phyloP scores from a whole-genome alignment of 2,797 vertebrate genomes.

The Lerista edwardsae region DNA sequence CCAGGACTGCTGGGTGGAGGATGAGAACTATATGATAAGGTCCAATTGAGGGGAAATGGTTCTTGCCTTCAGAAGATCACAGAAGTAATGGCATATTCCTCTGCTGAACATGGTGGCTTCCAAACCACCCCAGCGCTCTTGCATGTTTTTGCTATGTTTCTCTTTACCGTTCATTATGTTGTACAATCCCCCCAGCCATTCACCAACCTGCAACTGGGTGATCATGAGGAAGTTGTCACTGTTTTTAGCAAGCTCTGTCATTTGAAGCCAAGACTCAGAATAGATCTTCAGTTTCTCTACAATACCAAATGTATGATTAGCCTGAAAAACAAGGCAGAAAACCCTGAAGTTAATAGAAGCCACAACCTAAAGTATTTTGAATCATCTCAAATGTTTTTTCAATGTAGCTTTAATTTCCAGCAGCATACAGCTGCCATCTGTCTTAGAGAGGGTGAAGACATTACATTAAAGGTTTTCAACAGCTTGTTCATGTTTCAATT shows the following conservation, averaged over 20 bases:
- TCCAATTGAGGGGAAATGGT: neutral
- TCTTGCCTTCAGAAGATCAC: neutral
- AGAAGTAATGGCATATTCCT: no score
- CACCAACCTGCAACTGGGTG: conserved; percentile 68
- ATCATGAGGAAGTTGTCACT: conserved; percentile 51
- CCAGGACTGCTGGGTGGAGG: neutral
- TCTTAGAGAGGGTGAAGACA: neutral
- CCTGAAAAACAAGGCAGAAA: conserved; percentile 60
- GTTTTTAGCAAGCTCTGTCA: conserved; percentile 60
- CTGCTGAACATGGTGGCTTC: no score
- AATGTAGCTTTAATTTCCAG: neutral
- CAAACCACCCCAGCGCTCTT: no score
- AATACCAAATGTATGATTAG: conserved; percentile 75
- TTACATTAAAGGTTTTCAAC: neutral
- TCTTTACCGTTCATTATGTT: neutral
- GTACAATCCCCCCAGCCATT: neutral
- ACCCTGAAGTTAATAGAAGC: neutral
- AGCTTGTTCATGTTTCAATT: neutral
- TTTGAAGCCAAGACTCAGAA: conserved; percentile 67
- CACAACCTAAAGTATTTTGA: rapidly evolving
- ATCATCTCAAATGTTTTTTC: neutral
- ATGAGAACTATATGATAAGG: neutral
- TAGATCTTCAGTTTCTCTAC: conserved; percentile 72
- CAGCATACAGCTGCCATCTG: neutral
- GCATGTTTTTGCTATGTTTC: neutral